These are phyloP conservation scores for Platanista minor DNA, from an alignment of 2,113 vertebrate species.

Conservation along the genomic window DNA sequence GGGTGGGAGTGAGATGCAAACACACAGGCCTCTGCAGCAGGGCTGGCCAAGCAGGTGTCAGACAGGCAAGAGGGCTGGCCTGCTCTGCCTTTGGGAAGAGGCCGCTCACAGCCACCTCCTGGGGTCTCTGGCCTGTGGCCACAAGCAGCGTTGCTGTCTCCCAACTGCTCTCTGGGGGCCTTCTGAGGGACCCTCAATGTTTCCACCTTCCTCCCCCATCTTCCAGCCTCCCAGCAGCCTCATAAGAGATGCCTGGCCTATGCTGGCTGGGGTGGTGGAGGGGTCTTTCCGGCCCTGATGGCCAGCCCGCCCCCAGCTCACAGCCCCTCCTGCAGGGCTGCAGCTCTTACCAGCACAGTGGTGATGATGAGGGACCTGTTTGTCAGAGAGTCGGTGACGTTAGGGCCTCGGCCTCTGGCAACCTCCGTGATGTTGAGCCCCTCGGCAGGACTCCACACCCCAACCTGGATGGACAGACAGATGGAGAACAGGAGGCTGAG, in stretches of 20 bases:
- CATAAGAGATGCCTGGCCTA: background rate
- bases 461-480: conserved; percentile 84
- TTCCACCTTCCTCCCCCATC: background rate
- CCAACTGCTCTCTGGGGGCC: background rate
- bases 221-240: background rate
- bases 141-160: background rate
- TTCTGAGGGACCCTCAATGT: background rate
- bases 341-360: conserved; percentile 93
- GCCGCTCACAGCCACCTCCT: background rate
- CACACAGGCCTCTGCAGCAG: background rate
- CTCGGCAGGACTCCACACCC: conserved; percentile 93
- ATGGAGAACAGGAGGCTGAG: background rate
- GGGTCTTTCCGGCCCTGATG: background rate
- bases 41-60: background rate
- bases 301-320: background rate
- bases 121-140: background rate
- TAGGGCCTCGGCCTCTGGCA: conserved; percentile 92
- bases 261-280: background rate
- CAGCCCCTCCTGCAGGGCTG: background rate
- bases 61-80: background rate
- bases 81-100: background rate
- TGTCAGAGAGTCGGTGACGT: conserved; percentile 96
- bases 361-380: conserved; percentile 97
- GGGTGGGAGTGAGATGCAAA: rapidly evolving
- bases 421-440: conserved; percentile 97